Evolutionary conservation across 2,888 invertebrate genomes (phyloP).

Genomic region (Hypselothyrea guttata): DNA sequence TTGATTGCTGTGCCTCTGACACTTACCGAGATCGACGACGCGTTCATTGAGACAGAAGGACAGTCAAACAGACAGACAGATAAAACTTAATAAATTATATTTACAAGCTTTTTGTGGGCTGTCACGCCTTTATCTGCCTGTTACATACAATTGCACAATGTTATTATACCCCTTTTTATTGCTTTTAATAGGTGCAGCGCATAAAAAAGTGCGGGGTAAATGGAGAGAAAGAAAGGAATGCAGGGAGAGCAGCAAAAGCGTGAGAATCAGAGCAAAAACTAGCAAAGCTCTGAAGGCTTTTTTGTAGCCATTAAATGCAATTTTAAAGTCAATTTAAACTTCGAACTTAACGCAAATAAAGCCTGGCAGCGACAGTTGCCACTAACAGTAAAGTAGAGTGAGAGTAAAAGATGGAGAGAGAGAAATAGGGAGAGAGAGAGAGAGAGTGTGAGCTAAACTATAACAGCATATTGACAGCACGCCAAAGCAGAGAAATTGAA

Average conservation of each 20-base stretch:
- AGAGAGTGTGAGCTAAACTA: slow-evolving; percentile 30
- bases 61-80: too few species aligned
- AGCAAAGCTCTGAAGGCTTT: slow-evolving; percentile 34
- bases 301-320: slow-evolving; percentile 62
- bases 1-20: too few species aligned
- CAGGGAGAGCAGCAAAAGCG: neutral
- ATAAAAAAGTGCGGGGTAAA: neutral
- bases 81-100: too few species aligned
- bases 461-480: slow-evolving; percentile 60
- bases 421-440: neutral
- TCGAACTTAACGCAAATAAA: slow-evolving; percentile 66
- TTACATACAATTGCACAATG: too few species aligned
- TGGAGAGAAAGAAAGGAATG: neutral
- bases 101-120: too few species aligned
- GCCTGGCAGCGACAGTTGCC: slow-evolving; percentile 58
- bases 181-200: too few species aligned
- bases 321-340: slow-evolving; percentile 73
- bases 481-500: slow-evolving; percentile 53
- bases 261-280: neutral
- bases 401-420: neutral
- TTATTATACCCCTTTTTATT: too few species aligned
- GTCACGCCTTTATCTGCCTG: too few species aligned
- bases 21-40: too few species aligned
- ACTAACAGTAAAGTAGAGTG: neutral
- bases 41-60: too few species aligned